phyloP scores from a whole-genome alignment of 2,113 vertebrate species.

The Micromys minutus region DNA sequence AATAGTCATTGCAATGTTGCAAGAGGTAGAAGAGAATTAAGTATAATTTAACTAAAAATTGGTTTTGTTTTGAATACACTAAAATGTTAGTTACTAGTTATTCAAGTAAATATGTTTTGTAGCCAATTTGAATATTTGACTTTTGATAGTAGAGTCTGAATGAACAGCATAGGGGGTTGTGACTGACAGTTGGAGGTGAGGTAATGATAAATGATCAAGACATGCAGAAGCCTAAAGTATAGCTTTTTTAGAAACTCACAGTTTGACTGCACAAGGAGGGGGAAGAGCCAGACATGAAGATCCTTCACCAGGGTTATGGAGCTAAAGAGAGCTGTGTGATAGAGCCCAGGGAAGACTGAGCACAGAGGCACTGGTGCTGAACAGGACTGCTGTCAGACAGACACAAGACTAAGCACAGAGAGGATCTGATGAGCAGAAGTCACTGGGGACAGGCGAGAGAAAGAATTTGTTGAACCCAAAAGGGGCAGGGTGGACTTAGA shows the following conservation, averaged over 20 bases:
- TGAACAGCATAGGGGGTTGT: background rate
- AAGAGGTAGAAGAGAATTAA: background rate
- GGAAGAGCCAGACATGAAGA: background rate
- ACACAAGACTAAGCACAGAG: background rate
- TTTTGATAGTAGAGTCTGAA: background rate
- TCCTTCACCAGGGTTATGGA: background rate
- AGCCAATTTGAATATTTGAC: background rate
- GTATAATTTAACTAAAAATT: no score
- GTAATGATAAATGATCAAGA: conserved; percentile 9
- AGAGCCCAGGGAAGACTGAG: conserved; percentile 23
- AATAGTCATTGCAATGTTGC: background rate
- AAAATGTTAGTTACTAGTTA: background rate
- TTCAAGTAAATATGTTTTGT: background rate
- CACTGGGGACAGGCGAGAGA: background rate
- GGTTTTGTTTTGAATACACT: background rate
- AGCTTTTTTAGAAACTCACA: background rate
- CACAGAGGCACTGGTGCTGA: background rate
- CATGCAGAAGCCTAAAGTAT: background rate
- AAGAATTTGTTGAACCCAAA: background rate
- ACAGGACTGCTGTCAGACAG: background rate
- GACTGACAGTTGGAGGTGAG: background rate
- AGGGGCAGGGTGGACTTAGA: background rate
- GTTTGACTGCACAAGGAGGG: background rate
- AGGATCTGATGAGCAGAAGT: background rate
- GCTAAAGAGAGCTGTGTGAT: background rate